Conservation (phyloP, 2,113 vertebrate genomes). For the Ondatra zibethicus region DNA sequence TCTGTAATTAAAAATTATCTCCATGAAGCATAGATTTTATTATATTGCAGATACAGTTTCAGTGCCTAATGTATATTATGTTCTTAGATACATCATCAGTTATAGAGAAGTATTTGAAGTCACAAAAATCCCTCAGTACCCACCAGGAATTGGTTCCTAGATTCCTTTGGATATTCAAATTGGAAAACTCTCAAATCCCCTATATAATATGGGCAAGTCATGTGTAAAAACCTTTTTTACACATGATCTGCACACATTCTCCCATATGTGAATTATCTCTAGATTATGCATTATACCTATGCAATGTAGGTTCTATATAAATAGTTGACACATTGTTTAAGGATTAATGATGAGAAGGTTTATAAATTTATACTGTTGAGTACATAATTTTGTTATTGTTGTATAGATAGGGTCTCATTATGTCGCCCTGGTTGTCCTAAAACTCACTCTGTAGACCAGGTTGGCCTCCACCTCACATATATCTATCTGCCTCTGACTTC, state of each 20-base stretch:
- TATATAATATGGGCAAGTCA: background rate
- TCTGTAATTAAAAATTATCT: background rate
- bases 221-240: too few species aligned
- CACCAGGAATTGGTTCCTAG: background rate
- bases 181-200: background rate
- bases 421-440: background rate
- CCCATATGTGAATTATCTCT: background rate
- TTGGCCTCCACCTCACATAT: background rate
- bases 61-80: background rate
- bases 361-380: background rate
- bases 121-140: background rate
- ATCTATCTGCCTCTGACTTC: background rate
- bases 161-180: background rate
- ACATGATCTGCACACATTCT: background rate
- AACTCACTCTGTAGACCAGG: background rate
- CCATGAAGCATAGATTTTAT: background rate
- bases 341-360: background rate
- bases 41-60: constrained; percentile 6
- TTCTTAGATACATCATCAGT: background rate
- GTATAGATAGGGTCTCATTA: background rate
- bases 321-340: background rate
- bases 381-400: background rate
- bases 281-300: background rate
- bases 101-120: constrained; percentile 25
- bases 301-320: background rate